Conservation (phyloP, 1,140 invertebrate species). For the Laupala kohalensis region DNA sequence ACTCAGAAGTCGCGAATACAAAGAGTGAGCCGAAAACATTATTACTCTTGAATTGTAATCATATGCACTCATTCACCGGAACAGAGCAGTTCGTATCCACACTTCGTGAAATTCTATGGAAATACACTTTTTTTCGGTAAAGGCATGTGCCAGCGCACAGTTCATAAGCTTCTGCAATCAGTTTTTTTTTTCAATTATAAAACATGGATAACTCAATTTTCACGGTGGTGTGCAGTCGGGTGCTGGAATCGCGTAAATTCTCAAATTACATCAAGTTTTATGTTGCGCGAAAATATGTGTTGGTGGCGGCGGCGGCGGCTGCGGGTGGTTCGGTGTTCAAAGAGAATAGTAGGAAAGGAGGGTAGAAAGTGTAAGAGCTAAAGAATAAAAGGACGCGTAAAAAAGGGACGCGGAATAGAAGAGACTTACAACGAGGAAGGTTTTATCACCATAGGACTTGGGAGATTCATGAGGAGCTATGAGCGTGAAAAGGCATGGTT, state of each 20-base stretch:
- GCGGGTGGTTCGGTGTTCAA: not conserved
- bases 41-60: too few species aligned
- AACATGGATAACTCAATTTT: not conserved
- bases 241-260: not conserved
- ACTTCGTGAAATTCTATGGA: not conserved
- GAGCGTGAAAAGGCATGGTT: not conserved
- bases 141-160: not conserved
- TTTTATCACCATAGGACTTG: not conserved
- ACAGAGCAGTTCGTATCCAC: too few species aligned
- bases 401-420: not conserved
- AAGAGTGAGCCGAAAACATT: too few species aligned
- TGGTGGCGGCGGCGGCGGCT: not conserved
- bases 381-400: not conserved
- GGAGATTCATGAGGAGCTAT: not conserved
- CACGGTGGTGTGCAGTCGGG: not conserved
- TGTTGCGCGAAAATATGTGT: not conserved
- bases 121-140: not conserved
- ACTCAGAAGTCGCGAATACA: too few species aligned
- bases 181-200: not conserved
- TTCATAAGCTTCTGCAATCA: not conserved
- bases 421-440: not conserved
- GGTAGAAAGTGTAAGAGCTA: not conserved
- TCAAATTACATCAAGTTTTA: not conserved
- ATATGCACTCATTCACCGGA: too few species aligned
- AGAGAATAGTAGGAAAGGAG: not conserved